Base-by-base conservation (phyloP, 1,140 invertebrate genomes). In the Bombus waltoni region DNA sequence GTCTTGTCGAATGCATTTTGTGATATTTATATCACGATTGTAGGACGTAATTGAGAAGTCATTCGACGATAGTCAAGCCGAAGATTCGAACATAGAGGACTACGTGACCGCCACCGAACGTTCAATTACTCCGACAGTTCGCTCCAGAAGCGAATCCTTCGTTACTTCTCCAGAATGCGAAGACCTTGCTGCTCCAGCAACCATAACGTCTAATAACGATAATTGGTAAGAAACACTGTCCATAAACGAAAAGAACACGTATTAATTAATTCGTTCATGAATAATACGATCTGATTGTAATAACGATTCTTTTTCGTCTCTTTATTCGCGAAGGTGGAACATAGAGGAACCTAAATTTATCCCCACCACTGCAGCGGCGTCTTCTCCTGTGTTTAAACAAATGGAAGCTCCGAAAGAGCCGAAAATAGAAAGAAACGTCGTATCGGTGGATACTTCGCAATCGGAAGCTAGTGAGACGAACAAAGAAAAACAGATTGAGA, bases 51-150 rank as follows among this genome's bases (percentile, higher is more conserved):
- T 38, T 8, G 87, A 90, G 15, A 86, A 81, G 13, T 71, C 74
- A n/a, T 47, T 65, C 59, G 86, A 88, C 38, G 92, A 93, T 4
- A 92, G 82, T 76, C 35, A 66, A 79, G 94, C 96, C 77, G 97
- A 97, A 74, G 97, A 97, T 88, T 97, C 94, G 91, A 92, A 91
- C 74, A 95, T 96, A 77, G 97, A 97, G 72, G 96, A 96, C 77
- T 97, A 97, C 93, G 95, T 96, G 44, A 97, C 97, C 11, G 97
- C 97, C n/a, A 97, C 97, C 2, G 97, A 97, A 88, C 96, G 96
- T 86, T 97, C 97, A 15, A 95, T 93, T 13, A 96, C 95, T 77
- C 96, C 96, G 42, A 96, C 96, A 38, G 85, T 83, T 40, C 96
- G 96, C 85, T 97, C 96, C 13, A 92, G 96, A 68, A 97, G 96